phyloP scores from a whole-genome alignment of 2,797 vertebrate species.

The Sphenodon punctatus region DNA sequence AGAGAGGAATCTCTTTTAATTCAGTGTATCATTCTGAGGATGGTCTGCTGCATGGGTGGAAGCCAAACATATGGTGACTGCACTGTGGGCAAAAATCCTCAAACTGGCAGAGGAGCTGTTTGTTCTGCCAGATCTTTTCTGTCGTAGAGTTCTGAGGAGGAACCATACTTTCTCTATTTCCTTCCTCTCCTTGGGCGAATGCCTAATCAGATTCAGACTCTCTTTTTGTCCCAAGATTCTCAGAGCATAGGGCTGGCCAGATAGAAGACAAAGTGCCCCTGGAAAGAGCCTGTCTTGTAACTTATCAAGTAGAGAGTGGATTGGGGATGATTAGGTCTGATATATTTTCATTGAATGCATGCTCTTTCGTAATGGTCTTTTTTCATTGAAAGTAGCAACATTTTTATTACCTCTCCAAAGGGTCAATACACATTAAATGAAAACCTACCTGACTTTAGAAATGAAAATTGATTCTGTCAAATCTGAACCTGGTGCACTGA shows the following conservation, averaged over 20 bases:
- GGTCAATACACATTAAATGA: constrained; percentile 40
- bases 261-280: not conserved
- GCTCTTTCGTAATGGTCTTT: not conserved
- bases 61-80: constrained; percentile 46
- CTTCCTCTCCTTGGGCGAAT: not conserved
- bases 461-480: constrained; percentile 49
- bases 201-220: not conserved
- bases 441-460: constrained; percentile 37
- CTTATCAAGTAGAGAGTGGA: not conserved
- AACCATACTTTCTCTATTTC: not conserved
- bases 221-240: not conserved
- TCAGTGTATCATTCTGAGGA: constrained; percentile 16
- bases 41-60: constrained; percentile 14
- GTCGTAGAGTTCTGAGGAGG: not conserved
- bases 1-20: not conserved
- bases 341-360: not conserved
- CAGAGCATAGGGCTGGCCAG: not conserved
- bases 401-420: constrained; percentile 32
- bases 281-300: not conserved
- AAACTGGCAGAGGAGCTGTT: not conserved
- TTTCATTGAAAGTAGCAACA: constrained; percentile 22
- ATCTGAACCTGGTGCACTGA: constrained; percentile 24
- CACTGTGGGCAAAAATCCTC: not conserved
- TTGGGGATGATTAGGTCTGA: not conserved
- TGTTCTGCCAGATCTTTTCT: constrained; percentile 6